These are phyloP conservation scores for Lomographa bimaculata DNA, from an alignment of 2,888 invertebrate species.

Conservation along the genomic window DNA sequence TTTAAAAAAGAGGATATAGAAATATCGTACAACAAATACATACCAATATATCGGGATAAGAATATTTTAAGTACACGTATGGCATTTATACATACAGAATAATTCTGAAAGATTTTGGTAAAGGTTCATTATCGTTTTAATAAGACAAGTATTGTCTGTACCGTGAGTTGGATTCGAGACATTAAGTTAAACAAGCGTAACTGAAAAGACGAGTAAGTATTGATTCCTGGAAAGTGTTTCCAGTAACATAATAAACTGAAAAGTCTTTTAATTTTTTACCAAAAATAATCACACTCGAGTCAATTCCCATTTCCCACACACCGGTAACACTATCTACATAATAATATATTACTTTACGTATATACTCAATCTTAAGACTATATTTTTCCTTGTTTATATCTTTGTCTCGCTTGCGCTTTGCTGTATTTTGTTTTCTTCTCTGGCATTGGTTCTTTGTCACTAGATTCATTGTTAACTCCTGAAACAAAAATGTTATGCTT, in stretches of 20 bases:
- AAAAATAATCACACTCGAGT: conserved; percentile 7
- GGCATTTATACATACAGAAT: too few species aligned
- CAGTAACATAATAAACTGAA: too few species aligned
- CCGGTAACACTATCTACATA: conserved; percentile 9
- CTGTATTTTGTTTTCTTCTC: conserved; percentile 84
- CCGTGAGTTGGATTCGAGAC: too few species aligned
- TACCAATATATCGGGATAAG: conserved; percentile 9
- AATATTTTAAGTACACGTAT: conserved; percentile 28
- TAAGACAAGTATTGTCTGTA: too few species aligned
- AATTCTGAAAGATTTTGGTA: too few species aligned
- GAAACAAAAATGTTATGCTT: conserved; percentile 34
- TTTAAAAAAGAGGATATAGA: conserved; percentile 19
- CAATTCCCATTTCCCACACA: conserved; percentile 12
- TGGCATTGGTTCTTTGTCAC: conserved; percentile 61
- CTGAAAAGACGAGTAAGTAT: too few species aligned
- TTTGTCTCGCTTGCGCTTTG: conserved; percentile 89
- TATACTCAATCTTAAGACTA: conserved; percentile 52
- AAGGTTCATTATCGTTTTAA: too few species aligned
- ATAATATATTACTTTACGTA: conserved; percentile 9
- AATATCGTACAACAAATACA: conserved; percentile 18
- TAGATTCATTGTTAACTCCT: conserved; percentile 56
- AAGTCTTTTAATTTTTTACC: too few species aligned
- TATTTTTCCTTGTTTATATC: conserved; percentile 89
- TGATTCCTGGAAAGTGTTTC: too few species aligned
- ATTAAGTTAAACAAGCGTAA: too few species aligned